Base-by-base conservation (phyloP, 2,797 vertebrate genomes). In the Spinibarbus caldwelli region DNA sequence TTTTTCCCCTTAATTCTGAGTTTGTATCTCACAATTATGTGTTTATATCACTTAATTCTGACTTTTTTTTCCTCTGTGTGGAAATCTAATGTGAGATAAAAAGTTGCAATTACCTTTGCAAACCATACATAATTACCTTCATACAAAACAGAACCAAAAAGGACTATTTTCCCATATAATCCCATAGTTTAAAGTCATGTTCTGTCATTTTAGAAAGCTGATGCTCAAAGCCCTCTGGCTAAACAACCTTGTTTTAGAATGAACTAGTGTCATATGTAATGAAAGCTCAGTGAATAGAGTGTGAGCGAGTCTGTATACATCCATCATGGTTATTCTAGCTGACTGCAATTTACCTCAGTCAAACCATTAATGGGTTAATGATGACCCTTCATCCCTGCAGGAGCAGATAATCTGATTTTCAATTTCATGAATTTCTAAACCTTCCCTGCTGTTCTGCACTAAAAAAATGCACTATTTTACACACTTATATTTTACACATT, bases 321-420 rank as follows among this genome's bases (percentile, higher is more conserved):
- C 17, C 49, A 54, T 81, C 49, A 71, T 23, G 2, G n/a, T 59
- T 59, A 41, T 59, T 57, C 47, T 54, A 43, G 11, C 29, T 31
- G 66, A 41, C 47, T 70, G 79, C 79, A 41, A 7, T 70, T 70
- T 54, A 19, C 15, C 9, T 70, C 66, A 34, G 26, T 73, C 26
- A 72, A 45, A 14, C 68, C n/a, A 72, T 72, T 68, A 68, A 80
- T 26, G 64, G 64, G 45, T 80, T 80, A 43, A 41, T 71, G n/a
- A 36, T 70, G 66, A 81, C 34, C 1, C 4, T 36, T 67, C 21
- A 49, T 45, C 49, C 34, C 21, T 77, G 19, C 31, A 77, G 26
- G 45, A 72, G 6, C 5, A 26, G 43, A 75, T 34, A 21, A 38
- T 38, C 36, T 68, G 17, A 36, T 21, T 23, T 57, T 57, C 23